phyloP scores from a whole-genome alignment of 2,888 invertebrate genomes.

The Clivina fossor region DNA sequence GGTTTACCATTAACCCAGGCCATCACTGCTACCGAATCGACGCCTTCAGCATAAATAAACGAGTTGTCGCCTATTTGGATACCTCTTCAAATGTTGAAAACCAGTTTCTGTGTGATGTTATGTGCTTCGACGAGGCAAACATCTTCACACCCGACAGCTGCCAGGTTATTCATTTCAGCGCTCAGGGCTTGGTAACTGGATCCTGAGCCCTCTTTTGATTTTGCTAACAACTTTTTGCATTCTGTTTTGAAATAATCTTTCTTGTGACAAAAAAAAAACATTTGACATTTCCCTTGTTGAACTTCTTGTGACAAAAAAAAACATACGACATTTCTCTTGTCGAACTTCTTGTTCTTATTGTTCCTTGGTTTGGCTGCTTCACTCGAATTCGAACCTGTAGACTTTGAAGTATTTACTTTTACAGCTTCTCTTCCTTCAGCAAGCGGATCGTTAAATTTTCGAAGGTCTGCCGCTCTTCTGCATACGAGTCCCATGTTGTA shows the following conservation, averaged over 20 bases:
- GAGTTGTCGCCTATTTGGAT: slow-evolving; percentile 5
- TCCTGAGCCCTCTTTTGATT: neutral
- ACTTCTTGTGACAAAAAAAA: neutral
- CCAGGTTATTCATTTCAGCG: slow-evolving; percentile 2
- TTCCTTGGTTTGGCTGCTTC: neutral
- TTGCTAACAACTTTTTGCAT: slow-evolving; percentile 7
- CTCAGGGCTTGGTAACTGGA: slow-evolving; percentile 4
- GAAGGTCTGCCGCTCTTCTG: neutral
- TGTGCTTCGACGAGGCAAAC: slow-evolving; percentile 13
- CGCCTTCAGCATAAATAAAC: too few species aligned
- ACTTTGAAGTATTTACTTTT: too few species aligned
- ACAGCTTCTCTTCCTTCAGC: neutral
- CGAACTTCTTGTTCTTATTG: neutral
- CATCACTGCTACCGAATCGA: neutral
- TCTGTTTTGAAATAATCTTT: slow-evolving; percentile 12
- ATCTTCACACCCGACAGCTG: slow-evolving; percentile 4
- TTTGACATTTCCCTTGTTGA: slow-evolving; percentile 8
- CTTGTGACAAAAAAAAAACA: slow-evolving; percentile 17
- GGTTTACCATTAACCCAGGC: neutral
- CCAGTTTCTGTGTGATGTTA: slow-evolving; percentile 7
- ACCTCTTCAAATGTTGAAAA: neutral
- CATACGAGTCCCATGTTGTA: slow-evolving; percentile 26
- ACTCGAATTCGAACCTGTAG: too few species aligned
- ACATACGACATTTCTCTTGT: neutral
- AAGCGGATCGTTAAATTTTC: neutral